Evolutionary conservation across 2,888 invertebrate genomes (phyloP).

Genomic region (Pseudanteris insignis): DNA sequence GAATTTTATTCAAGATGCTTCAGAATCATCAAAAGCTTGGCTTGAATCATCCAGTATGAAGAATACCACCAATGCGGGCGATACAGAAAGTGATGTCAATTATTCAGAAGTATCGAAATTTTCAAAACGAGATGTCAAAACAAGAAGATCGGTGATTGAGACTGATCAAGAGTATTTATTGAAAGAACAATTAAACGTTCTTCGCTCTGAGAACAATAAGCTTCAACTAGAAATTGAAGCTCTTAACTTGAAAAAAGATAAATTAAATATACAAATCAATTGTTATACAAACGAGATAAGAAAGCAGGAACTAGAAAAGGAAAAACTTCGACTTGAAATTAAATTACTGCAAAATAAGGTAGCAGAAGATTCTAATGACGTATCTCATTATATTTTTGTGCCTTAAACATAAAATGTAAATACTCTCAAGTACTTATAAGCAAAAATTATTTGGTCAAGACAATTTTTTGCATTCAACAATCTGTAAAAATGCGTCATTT

Average conservation of each 20-base stretch:
- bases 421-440: no score
- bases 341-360: slow-evolving; percentile 60
- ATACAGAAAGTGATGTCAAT: slow-evolving; percentile 49
- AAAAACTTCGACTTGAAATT: slow-evolving; percentile 60
- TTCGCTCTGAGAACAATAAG: slow-evolving; percentile 59
- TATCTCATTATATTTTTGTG: slow-evolving; percentile 62
- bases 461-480: no score
- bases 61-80: no score
- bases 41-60: no score
- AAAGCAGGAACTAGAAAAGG: slow-evolving; percentile 61
- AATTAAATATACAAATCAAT: slow-evolving; percentile 61
- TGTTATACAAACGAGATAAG: slow-evolving; percentile 61
- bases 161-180: slow-evolving; percentile 55
- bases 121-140: no score
- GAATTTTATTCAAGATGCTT: no score
- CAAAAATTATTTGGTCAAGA: no score
- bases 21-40: no score
- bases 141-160: no score
- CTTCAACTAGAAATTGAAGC: slow-evolving; percentile 61
- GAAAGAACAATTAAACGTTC: slow-evolving; percentile 60
- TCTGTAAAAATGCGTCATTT: no score
- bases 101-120: no score
- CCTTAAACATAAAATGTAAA: slow-evolving; percentile 42
- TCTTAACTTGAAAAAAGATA: slow-evolving; percentile 61
- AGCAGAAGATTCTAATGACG: slow-evolving; percentile 59